Base-by-base conservation (phyloP, 2,888 invertebrate species). In the Notodromas monacha region DNA sequence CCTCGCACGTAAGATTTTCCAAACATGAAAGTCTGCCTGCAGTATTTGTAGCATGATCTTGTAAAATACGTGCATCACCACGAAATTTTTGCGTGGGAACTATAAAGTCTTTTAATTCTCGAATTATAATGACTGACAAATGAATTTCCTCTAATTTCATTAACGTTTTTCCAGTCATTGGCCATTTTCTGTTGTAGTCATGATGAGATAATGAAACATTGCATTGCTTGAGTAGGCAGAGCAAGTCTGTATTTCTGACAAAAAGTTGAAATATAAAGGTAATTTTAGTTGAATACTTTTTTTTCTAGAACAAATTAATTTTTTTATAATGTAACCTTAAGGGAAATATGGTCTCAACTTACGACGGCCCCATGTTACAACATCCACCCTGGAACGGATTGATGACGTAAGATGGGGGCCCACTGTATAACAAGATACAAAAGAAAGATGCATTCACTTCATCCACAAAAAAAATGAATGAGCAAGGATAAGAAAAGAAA, bases 231-330 rank as follows among this genome's bases (percentile, higher is more conserved):
- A 21, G 21, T 21, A 21, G n/a, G 21, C 21, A n/a, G 6, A 21
- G 21, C 21, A 21, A 21, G 21, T 21, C 21, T 21, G 21, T 21
- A n/a, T n/a, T n/a, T n/a, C n/a, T n/a, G n/a, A n/a, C n/a, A n/a
- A n/a, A n/a, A n/a, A n/a, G n/a, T n/a, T n/a, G n/a, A n/a, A n/a
- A n/a, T n/a, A n/a, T n/a, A n/a, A n/a, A n/a, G n/a, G n/a, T n/a
- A n/a, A n/a, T n/a, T n/a, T n/a, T n/a, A n/a, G n/a, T n/a, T n/a
- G n/a, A n/a, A n/a, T n/a, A n/a, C n/a, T n/a, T n/a, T n/a, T n/a
- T n/a, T n/a, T n/a, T n/a, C n/a, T n/a, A n/a, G n/a, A n/a, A n/a
- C n/a, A n/a, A n/a, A n/a, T n/a, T n/a, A n/a, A n/a, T n/a, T n/a
- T n/a, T n/a, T n/a, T n/a, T n/a, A n/a, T n/a, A n/a, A n/a, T n/a